These are phyloP conservation scores for Temnopleurus reevesii DNA, from an alignment of 53 echinoderm and acorn worm species.

Conservation along the genomic window DNA sequence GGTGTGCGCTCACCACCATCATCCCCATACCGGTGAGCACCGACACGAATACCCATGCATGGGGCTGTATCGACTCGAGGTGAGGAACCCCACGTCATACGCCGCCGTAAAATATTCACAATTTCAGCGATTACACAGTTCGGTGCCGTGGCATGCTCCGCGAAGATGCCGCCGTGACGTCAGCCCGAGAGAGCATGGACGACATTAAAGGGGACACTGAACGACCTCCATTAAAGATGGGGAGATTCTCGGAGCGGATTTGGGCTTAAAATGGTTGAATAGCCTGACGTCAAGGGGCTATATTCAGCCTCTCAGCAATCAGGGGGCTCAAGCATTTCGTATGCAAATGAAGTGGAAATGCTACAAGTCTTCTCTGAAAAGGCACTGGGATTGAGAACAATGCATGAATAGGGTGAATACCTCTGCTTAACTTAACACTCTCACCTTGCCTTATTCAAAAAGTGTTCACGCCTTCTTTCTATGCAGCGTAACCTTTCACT, in stretches of 20 bases:
- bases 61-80: background rate
- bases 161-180: slow-evolving; percentile 48
- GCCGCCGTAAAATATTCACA: slow-evolving; percentile 54
- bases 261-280: slow-evolving; percentile 39
- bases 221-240: background rate
- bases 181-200: background rate
- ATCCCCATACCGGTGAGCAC: too few species aligned
- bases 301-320: slow-evolving; percentile 7
- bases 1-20: background rate
- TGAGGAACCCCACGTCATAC: slow-evolving; percentile 42
- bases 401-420: background rate
- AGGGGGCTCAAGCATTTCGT: slow-evolving; percentile 2
- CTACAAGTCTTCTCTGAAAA: background rate
- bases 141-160: slow-evolving; percentile 50
- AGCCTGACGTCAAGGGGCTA: slow-evolving; percentile 45
- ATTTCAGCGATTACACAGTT: slow-evolving; percentile 63
- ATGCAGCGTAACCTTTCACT: slow-evolving; percentile 33
- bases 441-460: slow-evolving; percentile 6
- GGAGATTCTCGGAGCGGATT: background rate
- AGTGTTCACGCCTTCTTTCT: slow-evolving; percentile 40
- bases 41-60: background rate
- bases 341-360: slow-evolving; percentile 27
- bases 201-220: slow-evolving; percentile 21
- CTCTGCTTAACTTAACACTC: background rate
- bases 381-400: background rate